Base-by-base conservation (phyloP, 2,888 invertebrate species). In the Blomia tropicalis region DNA sequence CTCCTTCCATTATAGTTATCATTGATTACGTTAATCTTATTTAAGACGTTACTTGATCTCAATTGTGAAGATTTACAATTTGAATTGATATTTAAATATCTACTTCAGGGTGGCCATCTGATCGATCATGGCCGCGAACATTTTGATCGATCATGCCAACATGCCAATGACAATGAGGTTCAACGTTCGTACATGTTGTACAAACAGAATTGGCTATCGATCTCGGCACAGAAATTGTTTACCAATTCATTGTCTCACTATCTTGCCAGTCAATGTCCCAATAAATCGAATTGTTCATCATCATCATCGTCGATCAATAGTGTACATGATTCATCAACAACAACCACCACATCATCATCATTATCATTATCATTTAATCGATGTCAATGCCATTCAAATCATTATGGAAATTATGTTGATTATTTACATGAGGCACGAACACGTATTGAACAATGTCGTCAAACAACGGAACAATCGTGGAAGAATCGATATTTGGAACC, bases 11-110 rank as follows among this genome's bases (percentile, higher is more conserved):
- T 66, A 47, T 69, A 77, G 76, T 69, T 78, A 56, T 87, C 90
- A 66, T 79, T 92, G 70, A 89, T 92, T 11, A 87, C 93, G 0
- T 76, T 96, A 69, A 84, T 89, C 0, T 76, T 96, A 14, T 87
- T 96, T 75, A 86, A 90, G 73, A 90, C 91, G 0, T 77, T 96
- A 65, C 79, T 95, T 59, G 85, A 87, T 70, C 77, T 95, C 65
- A 87, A 92, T 75, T 93, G 91, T 75, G 96, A 96, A 75, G 96
- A 96, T 74, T 82, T 95, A 53, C 88, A 96, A 87, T 77, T 91
- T 69, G 90, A 92, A 71, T 77, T 95, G 58, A 81, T 91, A 54
- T 82, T 88, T 71, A 76, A 72, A 27, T 47, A 14, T 27, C 51
- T 47, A 11, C 51, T 47, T 47, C 51, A n/a, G 7, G 51, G 51